Evolutionary conservation across 2,797 vertebrate species (phyloP).

Genomic region (Rhinogobio ventralis): DNA sequence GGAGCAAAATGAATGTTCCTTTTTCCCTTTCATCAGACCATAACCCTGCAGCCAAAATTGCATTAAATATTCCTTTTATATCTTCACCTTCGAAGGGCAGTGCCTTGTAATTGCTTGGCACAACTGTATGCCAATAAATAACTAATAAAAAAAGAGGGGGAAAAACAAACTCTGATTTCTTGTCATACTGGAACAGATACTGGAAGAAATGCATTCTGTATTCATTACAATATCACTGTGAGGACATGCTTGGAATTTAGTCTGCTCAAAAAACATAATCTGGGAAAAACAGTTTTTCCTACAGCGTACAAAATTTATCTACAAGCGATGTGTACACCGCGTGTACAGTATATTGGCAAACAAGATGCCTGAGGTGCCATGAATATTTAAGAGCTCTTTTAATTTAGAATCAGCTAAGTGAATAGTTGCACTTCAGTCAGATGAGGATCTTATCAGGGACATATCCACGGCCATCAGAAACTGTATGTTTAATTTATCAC

Average conservation of each 20-base stretch:
- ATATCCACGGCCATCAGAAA: conserved; percentile 6
- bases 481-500: conserved; percentile 62
- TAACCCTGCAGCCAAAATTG: conserved; percentile 40
- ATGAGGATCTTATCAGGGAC: conserved; percentile 4
- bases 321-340: conserved; percentile 17
- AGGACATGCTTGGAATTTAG: conserved; percentile 32
- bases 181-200: conserved; percentile 29
- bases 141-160: conserved; percentile 1
- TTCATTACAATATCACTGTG: conserved; percentile 29
- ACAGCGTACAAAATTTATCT: conserved; percentile 9
- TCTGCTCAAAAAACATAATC: conserved; percentile 21
- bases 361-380: conserved; percentile 21
- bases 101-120: conserved; percentile 52
- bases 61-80: conserved; percentile 57
- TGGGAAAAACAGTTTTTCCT: conserved; percentile 2
- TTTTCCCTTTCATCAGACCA: conserved; percentile 46
- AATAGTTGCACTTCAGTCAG: conserved; percentile 19
- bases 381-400: conserved; percentile 34
- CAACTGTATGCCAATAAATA: conserved; percentile 47
- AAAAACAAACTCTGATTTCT: conserved; percentile 5
- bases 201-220: conserved; percentile 17
- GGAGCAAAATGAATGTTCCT: conserved; percentile 44
- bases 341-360: conserved; percentile 40
- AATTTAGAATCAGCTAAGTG: conserved; percentile 12
- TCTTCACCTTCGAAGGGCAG: conserved; percentile 48